Evolutionary conservation across 2,888 invertebrate genomes (phyloP), one percentile per base, ranked within the genome.

Genomic region (Mesorhabditis belari): DNA sequence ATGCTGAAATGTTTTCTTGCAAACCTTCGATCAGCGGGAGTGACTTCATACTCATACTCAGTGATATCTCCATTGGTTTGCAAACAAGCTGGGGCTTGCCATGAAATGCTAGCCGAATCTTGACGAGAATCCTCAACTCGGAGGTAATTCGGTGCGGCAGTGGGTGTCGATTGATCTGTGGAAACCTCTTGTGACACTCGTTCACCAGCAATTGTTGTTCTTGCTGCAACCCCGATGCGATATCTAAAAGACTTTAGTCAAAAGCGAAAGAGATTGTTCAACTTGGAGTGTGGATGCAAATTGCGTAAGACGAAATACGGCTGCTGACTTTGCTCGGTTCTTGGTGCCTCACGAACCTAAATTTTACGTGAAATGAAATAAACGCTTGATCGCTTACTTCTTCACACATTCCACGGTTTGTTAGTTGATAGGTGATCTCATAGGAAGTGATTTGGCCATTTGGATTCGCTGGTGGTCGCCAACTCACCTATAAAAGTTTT

Each of bases 41-140:
- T 69, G 9, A 80, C 71, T 26, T 80, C 78, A 53, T 80, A 81
- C 55, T 81, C 81, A 67, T 81, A 81, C 58, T 80, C 80, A 53
- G 74, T 71, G 58, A 81, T 74, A 49, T 81, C 79, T 26, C 81
- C 81, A 59, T 81, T 79, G 5, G 80, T 81, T 50, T 80, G 60
- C 12, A 78, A 70, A 63, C 81, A 81, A 6, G 78, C 73, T 17
- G 81, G 81, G 5, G 79, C 79, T 64, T 81, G 81, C 81, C 81
- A 81, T 21, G 69, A 71, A 53, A 81, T 62, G 21, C 64, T 54
- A 24, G 67, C 71, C 27, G 66, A 71, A 17, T 69, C 69, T 23
- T 73, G 74, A 4, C 62, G 69, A n/a, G 67, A 65, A 21, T 67
- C 70, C 26, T 77, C 77, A 6, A 73, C 68, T 6, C 77, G 68